These are phyloP conservation scores for Planiliza haematocheilus DNA, from an alignment of 2,113 vertebrate genomes.

Conservation along the genomic window DNA sequence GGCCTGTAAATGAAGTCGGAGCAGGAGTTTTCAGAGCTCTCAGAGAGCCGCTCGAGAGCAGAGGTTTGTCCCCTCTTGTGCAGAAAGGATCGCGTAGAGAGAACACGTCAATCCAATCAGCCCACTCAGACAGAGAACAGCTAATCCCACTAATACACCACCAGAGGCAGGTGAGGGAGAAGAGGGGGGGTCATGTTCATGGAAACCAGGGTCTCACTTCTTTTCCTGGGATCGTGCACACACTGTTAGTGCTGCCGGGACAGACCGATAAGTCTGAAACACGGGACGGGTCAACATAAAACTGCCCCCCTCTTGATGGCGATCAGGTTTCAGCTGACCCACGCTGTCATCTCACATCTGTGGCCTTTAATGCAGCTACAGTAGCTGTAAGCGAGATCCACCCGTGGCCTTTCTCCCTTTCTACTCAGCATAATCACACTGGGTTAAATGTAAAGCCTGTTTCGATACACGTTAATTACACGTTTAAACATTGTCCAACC, in stretches of 20 bases:
- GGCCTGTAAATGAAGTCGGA: no score
- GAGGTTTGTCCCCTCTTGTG: conserved; percentile 33
- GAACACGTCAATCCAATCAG: conserved; percentile 66
- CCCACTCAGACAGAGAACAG: conserved; percentile 71
- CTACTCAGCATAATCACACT: no score
- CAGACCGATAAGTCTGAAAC: conserved; percentile 36
- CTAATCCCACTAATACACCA: conserved; percentile 70
- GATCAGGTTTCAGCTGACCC: conserved; percentile 17
- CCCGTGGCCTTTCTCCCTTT: no score
- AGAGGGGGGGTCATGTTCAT: conserved; percentile 40
- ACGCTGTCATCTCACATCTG: conserved; percentile 6
- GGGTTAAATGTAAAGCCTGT: neutral
- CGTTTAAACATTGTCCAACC: conserved; percentile 14
- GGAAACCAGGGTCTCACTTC: conserved; percentile 53
- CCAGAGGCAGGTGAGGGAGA: conserved; percentile 18
- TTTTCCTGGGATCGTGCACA: conserved; percentile 57
- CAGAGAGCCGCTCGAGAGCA: neutral
- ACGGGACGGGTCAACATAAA: conserved; percentile 1
- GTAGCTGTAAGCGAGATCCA: neutral
- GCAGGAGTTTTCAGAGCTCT: neutral
- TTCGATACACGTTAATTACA: neutral
- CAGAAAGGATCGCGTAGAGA: conserved; percentile 50
- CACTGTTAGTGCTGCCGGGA: conserved; percentile 23
- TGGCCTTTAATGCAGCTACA: conserved; percentile 6
- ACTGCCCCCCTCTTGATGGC: neutral